These are phyloP conservation scores for Alosa alosa DNA, from an alignment of 2,113 vertebrate genomes.

Conservation along the genomic window DNA sequence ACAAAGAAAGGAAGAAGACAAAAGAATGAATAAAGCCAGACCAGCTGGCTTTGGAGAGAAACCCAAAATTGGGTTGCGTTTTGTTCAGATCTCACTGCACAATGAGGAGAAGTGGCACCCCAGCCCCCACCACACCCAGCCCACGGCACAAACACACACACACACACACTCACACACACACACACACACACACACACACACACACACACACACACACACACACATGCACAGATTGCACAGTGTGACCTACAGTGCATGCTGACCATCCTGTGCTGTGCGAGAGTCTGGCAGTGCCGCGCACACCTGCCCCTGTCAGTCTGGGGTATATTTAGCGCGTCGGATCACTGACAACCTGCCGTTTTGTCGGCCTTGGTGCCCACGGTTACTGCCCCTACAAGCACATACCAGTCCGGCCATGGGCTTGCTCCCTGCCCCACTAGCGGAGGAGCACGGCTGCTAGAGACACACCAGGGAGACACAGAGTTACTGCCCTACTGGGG, in stretches of 20 bases:
- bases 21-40: conserved; percentile 80
- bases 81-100: conserved; percentile 79
- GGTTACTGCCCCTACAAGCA: conserved; percentile 53
- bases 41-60: conserved; percentile 93
- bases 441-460: too few species aligned
- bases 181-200: conserved; percentile 59
- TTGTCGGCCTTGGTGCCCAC: conserved; percentile 78
- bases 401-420: neutral
- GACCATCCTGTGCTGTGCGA: conserved; percentile 78
- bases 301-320: conserved; percentile 83
- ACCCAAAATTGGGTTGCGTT: conserved; percentile 79
- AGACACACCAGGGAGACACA: too few species aligned
- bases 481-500: too few species aligned
- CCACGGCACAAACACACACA: conserved; percentile 32
- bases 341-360: conserved; percentile 85
- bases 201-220: conserved; percentile 54
- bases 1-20: conserved; percentile 53
- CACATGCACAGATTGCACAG: conserved; percentile 49
- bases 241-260: conserved; percentile 70
- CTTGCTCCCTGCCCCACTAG: too few species aligned
- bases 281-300: conserved; percentile 77
- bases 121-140: conserved; percentile 41
- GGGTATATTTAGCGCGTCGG: conserved; percentile 86
- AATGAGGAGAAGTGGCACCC: conserved; percentile 51
- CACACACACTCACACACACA: conserved; percentile 38